Percentiles rank a stretch among this genome's conserved stretches.
Conservation (phyloP, 2,888 invertebrate genomes). For the Palloptera scutellata region DNA sequence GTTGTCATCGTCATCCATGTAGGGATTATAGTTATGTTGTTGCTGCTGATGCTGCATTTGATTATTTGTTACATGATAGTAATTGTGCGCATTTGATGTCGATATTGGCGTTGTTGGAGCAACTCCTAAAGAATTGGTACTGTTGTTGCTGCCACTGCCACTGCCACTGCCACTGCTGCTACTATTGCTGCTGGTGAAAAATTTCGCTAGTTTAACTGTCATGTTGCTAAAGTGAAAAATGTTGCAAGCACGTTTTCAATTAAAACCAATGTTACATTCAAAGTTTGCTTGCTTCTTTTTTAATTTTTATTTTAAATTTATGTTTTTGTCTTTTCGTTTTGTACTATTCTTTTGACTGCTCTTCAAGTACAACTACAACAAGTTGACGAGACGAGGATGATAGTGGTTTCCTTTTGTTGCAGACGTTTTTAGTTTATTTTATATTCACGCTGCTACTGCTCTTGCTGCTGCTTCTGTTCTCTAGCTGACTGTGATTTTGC, state of each 20-base stretch:
- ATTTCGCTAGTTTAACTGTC: slow-evolving; percentile 53
- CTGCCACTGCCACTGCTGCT: slow-evolving; percentile 21
- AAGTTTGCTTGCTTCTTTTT: neutral
- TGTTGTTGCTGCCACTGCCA: slow-evolving; percentile 41
- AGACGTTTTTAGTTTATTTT: slow-evolving; percentile 19
- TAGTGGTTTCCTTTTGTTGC: slow-evolving; percentile 9
- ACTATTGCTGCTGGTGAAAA: slow-evolving; percentile 39
- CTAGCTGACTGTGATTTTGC: neutral
- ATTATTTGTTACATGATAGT: slow-evolving; percentile 22
- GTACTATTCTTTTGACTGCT: neutral
- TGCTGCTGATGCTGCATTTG: slow-evolving; percentile 33
- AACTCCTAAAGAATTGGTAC: slow-evolving; percentile 18
- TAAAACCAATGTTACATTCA: slow-evolving; percentile 42
- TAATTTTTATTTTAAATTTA: too few species aligned
- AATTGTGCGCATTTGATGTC: slow-evolving; percentile 20
- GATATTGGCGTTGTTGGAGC: slow-evolving; percentile 27
- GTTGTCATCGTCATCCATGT: slow-evolving; percentile 47
- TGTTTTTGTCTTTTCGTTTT: neutral
- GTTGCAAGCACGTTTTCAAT: slow-evolving; percentile 51
- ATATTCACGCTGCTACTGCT: neutral
- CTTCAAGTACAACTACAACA: too few species aligned
- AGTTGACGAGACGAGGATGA: too few species aligned
- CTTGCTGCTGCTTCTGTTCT: neutral
- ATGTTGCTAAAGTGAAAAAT: slow-evolving; percentile 37
- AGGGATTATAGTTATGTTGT: slow-evolving; percentile 20